Evolutionary conservation across 1,140 invertebrate genomes (phyloP).

Genomic region (Dufourea novaeangliae): DNA sequence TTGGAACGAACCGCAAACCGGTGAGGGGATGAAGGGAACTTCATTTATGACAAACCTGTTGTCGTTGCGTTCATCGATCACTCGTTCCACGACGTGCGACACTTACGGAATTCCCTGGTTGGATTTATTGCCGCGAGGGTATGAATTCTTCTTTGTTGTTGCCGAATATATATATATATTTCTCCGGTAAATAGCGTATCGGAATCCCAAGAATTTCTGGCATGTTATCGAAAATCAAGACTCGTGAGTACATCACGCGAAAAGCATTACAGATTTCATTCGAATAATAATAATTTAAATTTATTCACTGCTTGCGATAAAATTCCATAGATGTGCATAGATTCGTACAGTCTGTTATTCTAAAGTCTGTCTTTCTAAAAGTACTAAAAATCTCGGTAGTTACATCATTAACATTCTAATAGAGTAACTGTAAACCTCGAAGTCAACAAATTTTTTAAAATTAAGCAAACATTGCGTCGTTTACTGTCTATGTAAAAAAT

Average conservation of each 20-base stretch:
- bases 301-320: too few species aligned
- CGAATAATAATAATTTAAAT: background rate
- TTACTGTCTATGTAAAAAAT: too few species aligned
- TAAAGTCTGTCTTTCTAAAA: too few species aligned
- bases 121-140: conserved; percentile 55
- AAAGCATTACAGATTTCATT: background rate
- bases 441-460: too few species aligned
- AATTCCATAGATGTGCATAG: too few species aligned
- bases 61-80: conserved; percentile 62
- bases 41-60: conserved; percentile 61
- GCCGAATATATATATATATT: conserved; percentile 44
- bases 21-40: conserved; percentile 21
- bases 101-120: conserved; percentile 58
- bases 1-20: background rate
- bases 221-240: conserved; percentile 39
- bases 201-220: conserved; percentile 24
- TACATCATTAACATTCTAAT: too few species aligned
- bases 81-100: conserved; percentile 48
- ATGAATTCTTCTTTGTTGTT: conserved; percentile 52
- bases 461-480: too few species aligned
- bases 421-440: too few species aligned
- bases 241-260: conserved; percentile 2
- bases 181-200: conserved; percentile 18
- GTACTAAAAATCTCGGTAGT: too few species aligned
- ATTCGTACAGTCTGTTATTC: too few species aligned